Evolutionary conservation across 2,113 vertebrate species (phyloP), one percentile per base, ranked within the genome.

Genomic region (Ctenodactylus gundi): DNA sequence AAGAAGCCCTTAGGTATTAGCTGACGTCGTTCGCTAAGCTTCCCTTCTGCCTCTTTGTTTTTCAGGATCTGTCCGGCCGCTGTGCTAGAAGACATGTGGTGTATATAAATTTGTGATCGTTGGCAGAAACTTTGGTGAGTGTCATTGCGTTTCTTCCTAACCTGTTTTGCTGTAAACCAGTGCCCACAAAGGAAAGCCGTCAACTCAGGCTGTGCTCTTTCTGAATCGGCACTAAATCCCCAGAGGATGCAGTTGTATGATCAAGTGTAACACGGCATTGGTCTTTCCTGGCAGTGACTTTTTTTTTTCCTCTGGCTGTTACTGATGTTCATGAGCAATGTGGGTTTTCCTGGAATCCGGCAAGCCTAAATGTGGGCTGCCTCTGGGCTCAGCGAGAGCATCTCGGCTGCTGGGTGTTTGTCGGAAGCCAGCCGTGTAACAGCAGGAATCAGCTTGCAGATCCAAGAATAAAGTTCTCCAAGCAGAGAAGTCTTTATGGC

Each of bases 31-130:
- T 67, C 39, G 80, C 67, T 53, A 25, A 29, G 23, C 57, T 90
- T 85, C 75, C 64, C 46, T 91, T 83, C 68, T 77, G 65, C 67
- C 82, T 11, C 75, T 11, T 93, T 96, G 83, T 97, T 73, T 97
- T 98, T 88, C 96, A 98, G 98, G 95, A 96, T 94, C 80, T 76
- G 94, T 95, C 93, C 91, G 78, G 53, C 89, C 67, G 95, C 86
- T 84, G 95, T 94, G 53, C 57, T 95, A 96, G 97, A 98, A 97
- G 98, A 97, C 95, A 98, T 98, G 98, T 97, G 96, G 97, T 97
- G 87, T 97, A 95, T 97, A 97, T 98, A 97, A 97, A 98, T 97
- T 97, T 97, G 90, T 96, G 92, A 95, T 97, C 95, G 34, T 94
- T 95, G 96, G 96, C 78, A 80, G 93, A 97, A 92, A 96, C 97